These are phyloP conservation scores for Eueremaeus valkanovi DNA, from an alignment of 2,888 invertebrate species.

Conservation along the genomic window DNA sequence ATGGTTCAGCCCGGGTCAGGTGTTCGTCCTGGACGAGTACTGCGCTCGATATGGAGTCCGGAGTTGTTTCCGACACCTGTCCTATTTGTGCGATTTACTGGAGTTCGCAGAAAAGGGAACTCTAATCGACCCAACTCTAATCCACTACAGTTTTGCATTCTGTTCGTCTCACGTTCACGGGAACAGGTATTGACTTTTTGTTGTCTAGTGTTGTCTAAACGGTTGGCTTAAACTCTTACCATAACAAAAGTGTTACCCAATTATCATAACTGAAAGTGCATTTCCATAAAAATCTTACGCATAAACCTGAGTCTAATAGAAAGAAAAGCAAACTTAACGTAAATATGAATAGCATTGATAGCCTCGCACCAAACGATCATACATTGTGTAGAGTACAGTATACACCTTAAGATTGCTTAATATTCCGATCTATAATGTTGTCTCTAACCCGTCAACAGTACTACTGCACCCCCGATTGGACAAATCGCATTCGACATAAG, in stretches of 20 bases:
- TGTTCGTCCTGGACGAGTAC: conserved; percentile 96
- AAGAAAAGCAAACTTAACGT: not conserved
- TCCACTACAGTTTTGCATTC: conserved; percentile 98
- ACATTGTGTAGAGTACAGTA: too few species aligned
- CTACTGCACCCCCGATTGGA: conserved; percentile 46
- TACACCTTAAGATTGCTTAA: too few species aligned
- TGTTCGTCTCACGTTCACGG: conserved; percentile 99
- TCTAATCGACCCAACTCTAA: conserved; percentile 96
- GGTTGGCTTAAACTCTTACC: not conserved
- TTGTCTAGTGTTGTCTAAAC: not conserved
- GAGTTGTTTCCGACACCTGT: conserved; percentile 92
- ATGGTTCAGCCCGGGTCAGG: conserved; percentile 99
- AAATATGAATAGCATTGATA: not conserved
- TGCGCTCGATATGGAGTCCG: conserved; percentile 96
- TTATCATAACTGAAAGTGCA: not conserved
- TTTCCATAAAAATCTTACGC: not conserved
- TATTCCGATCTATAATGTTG: not conserved
- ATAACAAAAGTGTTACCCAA: not conserved
- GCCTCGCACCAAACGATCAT: conserved; percentile 1
- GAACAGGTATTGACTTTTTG: conserved; percentile 68
- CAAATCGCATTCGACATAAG: conserved; percentile 48
- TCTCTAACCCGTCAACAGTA: conserved; percentile 27
- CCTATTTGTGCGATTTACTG: conserved; percentile 89
- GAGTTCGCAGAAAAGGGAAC: conserved; percentile 83
- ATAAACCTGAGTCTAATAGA: not conserved